Evolutionary conservation across 2,113 vertebrate genomes (phyloP).

Genomic region (Myrmecobius fasciatus): DNA sequence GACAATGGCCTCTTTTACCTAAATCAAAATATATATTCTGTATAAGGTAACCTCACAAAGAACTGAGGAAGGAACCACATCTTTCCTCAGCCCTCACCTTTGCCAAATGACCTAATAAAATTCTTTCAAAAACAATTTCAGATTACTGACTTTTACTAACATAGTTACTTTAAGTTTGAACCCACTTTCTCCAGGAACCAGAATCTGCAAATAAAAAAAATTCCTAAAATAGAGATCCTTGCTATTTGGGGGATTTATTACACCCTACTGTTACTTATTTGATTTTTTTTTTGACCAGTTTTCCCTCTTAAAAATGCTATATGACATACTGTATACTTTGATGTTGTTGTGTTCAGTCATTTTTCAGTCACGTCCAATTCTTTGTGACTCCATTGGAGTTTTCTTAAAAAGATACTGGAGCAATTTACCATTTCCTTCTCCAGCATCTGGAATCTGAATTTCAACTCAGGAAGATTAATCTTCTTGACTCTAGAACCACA

Average conservation of each 20-base stretch:
- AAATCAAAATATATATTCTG: background rate
- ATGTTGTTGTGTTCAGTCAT: background rate
- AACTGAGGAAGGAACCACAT: background rate
- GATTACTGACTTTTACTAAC: background rate
- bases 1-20: too few relatives aligned
- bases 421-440: background rate
- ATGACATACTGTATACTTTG: conserved; percentile 23
- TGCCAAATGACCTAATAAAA: background rate
- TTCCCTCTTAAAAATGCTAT: conserved; percentile 43
- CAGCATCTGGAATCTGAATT: background rate
- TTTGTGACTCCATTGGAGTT: background rate
- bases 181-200: background rate
- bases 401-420: background rate
- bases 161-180: background rate
- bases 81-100: background rate
- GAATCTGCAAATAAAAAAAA: background rate
- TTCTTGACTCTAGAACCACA: background rate
- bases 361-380: background rate
- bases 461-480: background rate
- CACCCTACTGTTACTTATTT: background rate
- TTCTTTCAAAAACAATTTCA: background rate
- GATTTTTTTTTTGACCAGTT: conserved; percentile 24
- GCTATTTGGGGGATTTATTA: background rate
- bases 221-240: conserved; percentile 30
- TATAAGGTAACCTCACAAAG: background rate